Conservation (phyloP, 2,113 vertebrate species). For the Motacilla alba region DNA sequence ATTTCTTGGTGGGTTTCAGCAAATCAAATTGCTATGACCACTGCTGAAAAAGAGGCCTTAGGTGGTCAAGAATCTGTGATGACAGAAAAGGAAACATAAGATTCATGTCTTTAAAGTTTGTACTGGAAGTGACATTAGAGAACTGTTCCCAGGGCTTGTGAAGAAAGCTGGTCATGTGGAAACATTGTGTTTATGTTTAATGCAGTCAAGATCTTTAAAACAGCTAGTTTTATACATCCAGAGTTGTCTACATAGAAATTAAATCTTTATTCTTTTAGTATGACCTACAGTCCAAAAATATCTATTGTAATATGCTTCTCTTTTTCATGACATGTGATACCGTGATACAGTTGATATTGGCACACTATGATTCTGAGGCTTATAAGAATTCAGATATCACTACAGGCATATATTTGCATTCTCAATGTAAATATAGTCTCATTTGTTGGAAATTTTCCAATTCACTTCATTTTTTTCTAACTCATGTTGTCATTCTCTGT, state of each 20-base stretch:
- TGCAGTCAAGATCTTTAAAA: neutral
- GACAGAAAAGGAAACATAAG: constrained; percentile 53
- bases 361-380: neutral
- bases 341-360: neutral
- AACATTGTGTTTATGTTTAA: constrained; percentile 35
- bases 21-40: neutral
- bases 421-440: neutral
- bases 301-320: neutral
- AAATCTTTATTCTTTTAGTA: neutral
- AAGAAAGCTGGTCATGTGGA: neutral
- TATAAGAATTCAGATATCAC: neutral
- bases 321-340: neutral
- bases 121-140: constrained; percentile 42
- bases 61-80: constrained; percentile 28
- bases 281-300: neutral
- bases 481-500: neutral
- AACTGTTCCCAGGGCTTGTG: constrained; percentile 35
- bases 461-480: neutral
- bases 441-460: neutral
- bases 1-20: neutral
- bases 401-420: neutral
- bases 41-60: neutral
- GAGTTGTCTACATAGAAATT: neutral
- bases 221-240: neutral
- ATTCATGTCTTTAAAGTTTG: constrained; percentile 52